Conservation (phyloP, 2,113 vertebrate species). For the Columba livia region DNA sequence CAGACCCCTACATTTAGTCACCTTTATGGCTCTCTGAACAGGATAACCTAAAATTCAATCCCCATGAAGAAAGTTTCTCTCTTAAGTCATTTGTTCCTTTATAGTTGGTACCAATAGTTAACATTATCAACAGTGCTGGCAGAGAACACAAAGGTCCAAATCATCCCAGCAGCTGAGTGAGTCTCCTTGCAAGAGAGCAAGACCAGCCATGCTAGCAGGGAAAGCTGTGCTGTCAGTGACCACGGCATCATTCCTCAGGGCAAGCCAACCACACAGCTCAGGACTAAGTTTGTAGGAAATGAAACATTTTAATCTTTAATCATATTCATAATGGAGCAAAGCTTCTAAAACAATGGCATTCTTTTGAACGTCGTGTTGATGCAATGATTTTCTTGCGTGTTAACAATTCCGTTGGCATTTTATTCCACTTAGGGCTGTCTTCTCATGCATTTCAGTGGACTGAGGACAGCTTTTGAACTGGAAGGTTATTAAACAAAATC, state of each 20-base stretch:
- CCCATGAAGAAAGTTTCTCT: neutral
- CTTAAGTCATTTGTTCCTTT: neutral
- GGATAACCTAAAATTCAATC: neutral
- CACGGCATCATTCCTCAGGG: neutral
- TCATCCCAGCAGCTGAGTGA: neutral
- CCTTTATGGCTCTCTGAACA: neutral
- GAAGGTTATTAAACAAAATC: neutral
- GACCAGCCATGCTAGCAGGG: neutral
- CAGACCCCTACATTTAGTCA: neutral
- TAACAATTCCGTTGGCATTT: slow-evolving; percentile 6
- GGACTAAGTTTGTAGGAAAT: neutral
- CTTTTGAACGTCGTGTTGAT: neutral
- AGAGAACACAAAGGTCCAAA: neutral
- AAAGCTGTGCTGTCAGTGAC: neutral
- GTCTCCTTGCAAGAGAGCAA: fast-evolving
- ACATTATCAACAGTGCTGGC: neutral
- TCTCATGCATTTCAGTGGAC: slow-evolving; percentile 4
- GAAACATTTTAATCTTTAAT: neutral
- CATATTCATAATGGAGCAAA: neutral
- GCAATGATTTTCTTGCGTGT: neutral
- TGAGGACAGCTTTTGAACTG: slow-evolving; percentile 18
- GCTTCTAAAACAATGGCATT: neutral
- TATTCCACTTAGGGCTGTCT: neutral
- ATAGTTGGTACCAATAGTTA: neutral
- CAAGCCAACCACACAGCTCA: neutral